Conservation (phyloP, 2,797 vertebrate species). For the Takifugu rubripes region DNA sequence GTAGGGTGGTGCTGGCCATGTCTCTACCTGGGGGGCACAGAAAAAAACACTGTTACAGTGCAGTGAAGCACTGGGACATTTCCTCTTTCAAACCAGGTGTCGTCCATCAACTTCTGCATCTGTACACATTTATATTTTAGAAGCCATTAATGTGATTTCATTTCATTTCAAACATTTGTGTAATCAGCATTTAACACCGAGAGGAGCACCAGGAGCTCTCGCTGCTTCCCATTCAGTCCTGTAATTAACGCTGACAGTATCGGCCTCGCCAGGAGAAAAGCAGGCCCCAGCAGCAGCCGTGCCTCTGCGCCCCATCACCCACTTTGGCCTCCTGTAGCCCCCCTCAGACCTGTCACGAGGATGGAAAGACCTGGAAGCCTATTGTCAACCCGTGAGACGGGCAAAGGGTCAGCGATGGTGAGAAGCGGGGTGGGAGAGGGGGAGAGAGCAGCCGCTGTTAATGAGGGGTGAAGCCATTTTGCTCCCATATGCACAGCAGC, state of each 20-base stretch:
- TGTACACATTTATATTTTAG: neutral
- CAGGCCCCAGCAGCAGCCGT: conserved; percentile 34
- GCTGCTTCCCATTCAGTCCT: conserved; percentile 63
- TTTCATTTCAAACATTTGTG: neutral
- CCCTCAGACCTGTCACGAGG: conserved; percentile 62
- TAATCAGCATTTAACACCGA: conserved; percentile 28
- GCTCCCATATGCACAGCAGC: conserved; percentile 51
- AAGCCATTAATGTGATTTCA: neutral
- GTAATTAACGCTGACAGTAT: conserved; percentile 71
- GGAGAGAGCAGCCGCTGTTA: conserved; percentile 52
- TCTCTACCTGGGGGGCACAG: conserved; percentile 87
- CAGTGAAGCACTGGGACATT: neutral
- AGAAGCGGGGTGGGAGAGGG: conserved; percentile 37
- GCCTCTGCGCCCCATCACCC: conserved; percentile 9
- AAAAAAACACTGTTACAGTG: neutral
- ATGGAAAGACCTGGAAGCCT: conserved; percentile 54
- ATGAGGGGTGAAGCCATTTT: conserved; percentile 61
- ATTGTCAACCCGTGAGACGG: conserved; percentile 65
- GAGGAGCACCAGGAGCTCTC: conserved; percentile 27
- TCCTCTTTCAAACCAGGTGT: neutral
- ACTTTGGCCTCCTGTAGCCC: conserved; percentile 35
- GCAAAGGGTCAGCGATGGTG: conserved; percentile 46
- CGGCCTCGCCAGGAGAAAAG: conserved; percentile 44
- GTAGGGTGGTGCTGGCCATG: conserved; percentile 97
- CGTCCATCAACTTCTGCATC: neutral